phyloP scores from a whole-genome alignment of 2,888 invertebrate species.

The Tinea semifulvella region DNA sequence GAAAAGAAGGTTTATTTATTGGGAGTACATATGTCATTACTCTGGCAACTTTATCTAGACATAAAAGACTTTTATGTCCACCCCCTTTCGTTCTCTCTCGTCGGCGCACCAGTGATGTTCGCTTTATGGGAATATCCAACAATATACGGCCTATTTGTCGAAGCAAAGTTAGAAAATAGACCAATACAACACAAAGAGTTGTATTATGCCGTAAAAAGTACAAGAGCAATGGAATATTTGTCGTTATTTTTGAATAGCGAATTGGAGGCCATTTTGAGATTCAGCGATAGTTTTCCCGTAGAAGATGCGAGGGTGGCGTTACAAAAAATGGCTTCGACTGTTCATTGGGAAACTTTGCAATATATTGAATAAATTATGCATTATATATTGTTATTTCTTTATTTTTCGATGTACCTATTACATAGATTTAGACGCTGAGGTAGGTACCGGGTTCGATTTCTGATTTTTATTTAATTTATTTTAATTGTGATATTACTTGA shows the following conservation, averaged over 20 bases:
- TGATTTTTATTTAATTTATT: too few species aligned
- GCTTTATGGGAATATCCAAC: slow-evolving; percentile 56
- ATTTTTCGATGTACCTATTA: too few species aligned
- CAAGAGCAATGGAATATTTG: slow-evolving; percentile 47
- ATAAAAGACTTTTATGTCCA: slow-evolving; percentile 54
- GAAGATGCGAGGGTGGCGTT: slow-evolving; percentile 43
- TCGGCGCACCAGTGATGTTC: slow-evolving; percentile 44
- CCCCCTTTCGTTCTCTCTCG: slow-evolving; percentile 47
- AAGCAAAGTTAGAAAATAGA: slow-evolving; percentile 36
- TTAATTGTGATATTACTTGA: too few species aligned
- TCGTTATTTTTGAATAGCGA: slow-evolving; percentile 41
- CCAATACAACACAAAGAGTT: slow-evolving; percentile 43
- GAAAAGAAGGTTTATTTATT: slow-evolving; percentile 46
- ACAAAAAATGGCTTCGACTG: slow-evolving; percentile 51
- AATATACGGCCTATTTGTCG: slow-evolving; percentile 40
- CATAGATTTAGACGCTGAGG: too few species aligned
- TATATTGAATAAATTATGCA: slow-evolving; percentile 44
- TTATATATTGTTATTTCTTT: too few species aligned
- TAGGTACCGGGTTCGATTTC: too few species aligned
- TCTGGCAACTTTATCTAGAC: slow-evolving; percentile 56
- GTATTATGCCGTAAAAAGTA: slow-evolving; percentile 45
- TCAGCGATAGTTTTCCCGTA: slow-evolving; percentile 40
- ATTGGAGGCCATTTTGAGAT: slow-evolving; percentile 37
- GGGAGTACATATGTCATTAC: slow-evolving; percentile 47
- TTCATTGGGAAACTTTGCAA: slow-evolving; percentile 42